Base-by-base conservation (phyloP, 2,113 vertebrate species). In the Cheirogaleus medius region DNA sequence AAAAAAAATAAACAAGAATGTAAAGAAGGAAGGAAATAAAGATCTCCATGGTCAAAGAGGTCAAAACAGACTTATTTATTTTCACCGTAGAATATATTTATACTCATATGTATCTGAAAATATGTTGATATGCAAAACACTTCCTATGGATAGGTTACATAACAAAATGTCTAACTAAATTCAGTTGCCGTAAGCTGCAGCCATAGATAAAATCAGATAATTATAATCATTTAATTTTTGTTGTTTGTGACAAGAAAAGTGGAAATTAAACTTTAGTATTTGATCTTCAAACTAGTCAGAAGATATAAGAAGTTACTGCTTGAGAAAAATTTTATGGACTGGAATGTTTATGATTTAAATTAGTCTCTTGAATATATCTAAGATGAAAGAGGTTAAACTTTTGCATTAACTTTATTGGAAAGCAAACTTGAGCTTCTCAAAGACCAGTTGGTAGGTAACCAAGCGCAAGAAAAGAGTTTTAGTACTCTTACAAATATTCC, bases 101-200 rank as follows among this genome's bases (percentile, higher is more conserved):
- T 76, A 80, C 12, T 49, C 87, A 90, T 4, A 23, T 13, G 8
- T 81, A 88, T 60, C 27, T 78, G 74, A 52, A 83, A 81, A 87
- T 83, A 80, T 23, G 39, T 42, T 92, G 42, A 54, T 90, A 64
- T 60, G 11, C 37, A 54, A 69, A 63, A 2, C 32, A 89, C 34
- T 93, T 89, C 86, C 66, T 6, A 64, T 87, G 29, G 23, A 87
- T 82, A 81, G 86, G 83, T 56, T 91, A 96, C 39, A 34, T 82
- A 42, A 74, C 11, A 89, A 74, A 85, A 68, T 81, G 84, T 91
- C 49, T 80, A 96, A 93, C 49, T 80, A 96, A 93, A 56, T 85
- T 64, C 18, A 37, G 14, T 63, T 91, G n/a, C n/a, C 54, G 85
- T 60, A 63, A 76, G 14, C 39, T 95, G 44, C 8, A 68, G 25